phyloP scores from a whole-genome alignment of 1,140 invertebrate species.

The Diplogasteroides magnus region DNA sequence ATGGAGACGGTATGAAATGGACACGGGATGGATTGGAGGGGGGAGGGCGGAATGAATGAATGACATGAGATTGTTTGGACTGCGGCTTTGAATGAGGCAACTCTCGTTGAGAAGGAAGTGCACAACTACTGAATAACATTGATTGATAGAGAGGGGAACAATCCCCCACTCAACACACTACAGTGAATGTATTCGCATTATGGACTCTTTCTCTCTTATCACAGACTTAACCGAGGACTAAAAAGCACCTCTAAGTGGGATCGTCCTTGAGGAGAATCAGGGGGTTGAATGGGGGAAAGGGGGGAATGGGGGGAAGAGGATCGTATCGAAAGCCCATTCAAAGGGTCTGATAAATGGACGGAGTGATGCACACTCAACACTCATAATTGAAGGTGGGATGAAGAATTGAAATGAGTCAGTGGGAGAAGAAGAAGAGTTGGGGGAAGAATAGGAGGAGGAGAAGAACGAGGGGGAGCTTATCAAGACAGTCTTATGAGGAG shows the following conservation, averaged over 20 bases:
- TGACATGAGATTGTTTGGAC: background rate
- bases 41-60: background rate
- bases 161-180: too few species aligned
- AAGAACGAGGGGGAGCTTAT: background rate
- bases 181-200: too few species aligned
- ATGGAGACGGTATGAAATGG: constrained; percentile 15
- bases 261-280: background rate
- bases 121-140: too few species aligned
- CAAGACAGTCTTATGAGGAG: background rate
- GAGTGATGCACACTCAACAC: too few species aligned
- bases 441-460: background rate
- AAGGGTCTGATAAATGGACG: too few species aligned
- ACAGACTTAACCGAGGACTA: background rate
- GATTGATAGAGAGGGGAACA: too few species aligned
- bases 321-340: too few species aligned
- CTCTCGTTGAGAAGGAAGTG: too few species aligned
- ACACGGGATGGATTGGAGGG: constrained; percentile 7
- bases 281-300: background rate
- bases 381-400: background rate
- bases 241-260: background rate
- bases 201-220: too few species aligned
- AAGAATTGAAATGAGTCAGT: background rate
- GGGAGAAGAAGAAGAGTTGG: background rate
- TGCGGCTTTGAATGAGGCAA: too few species aligned
- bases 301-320: background rate